A percentile compares a stretch with the other conserved stretches of the same genome.
These are phyloP conservation scores for Yponomeuta malinellus DNA, from an alignment of 2,888 invertebrate species.

Conservation along the genomic window DNA sequence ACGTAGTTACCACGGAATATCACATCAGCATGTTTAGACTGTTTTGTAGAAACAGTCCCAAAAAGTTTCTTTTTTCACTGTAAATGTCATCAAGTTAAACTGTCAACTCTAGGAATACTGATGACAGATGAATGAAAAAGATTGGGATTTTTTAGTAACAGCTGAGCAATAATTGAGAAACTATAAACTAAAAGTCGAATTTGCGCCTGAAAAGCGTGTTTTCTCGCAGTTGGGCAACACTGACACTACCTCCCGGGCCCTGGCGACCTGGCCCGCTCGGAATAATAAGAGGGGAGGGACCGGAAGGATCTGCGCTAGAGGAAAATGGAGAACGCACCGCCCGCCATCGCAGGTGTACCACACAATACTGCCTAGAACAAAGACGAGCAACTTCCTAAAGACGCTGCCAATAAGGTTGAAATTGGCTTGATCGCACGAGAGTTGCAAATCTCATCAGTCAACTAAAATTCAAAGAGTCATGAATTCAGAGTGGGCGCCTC, in stretches of 20 bases:
- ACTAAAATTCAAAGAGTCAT: not conserved
- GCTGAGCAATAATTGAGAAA: no score
- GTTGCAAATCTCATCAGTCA: slow-evolving; percentile 13
- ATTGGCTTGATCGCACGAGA: not conserved
- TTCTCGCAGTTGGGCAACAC: slow-evolving; percentile 36
- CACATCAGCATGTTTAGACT: no score
- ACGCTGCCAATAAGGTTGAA: not conserved
- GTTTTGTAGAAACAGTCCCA: no score
- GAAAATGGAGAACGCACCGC: slow-evolving; percentile 10
- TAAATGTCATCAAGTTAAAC: no score
- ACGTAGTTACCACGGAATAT: no score
- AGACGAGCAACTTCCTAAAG: not conserved
- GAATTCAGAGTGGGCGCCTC: not conserved
- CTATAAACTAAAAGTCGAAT: not conserved
- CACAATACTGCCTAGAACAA: not conserved
- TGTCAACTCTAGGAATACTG: no score
- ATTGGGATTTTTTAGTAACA: no score
- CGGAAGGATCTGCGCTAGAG: slow-evolving; percentile 12
- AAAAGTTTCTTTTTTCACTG: no score
- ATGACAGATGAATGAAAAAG: no score
- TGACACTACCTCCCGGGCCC: slow-evolving; percentile 47
- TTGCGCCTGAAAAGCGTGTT: not conserved
- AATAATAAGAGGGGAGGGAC: slow-evolving; percentile 41
- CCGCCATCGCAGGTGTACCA: slow-evolving; percentile 11
- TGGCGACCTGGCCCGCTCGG: slow-evolving; percentile 51